Base-by-base conservation (phyloP, 2,888 invertebrate genomes). In the Eristalis intricaria region DNA sequence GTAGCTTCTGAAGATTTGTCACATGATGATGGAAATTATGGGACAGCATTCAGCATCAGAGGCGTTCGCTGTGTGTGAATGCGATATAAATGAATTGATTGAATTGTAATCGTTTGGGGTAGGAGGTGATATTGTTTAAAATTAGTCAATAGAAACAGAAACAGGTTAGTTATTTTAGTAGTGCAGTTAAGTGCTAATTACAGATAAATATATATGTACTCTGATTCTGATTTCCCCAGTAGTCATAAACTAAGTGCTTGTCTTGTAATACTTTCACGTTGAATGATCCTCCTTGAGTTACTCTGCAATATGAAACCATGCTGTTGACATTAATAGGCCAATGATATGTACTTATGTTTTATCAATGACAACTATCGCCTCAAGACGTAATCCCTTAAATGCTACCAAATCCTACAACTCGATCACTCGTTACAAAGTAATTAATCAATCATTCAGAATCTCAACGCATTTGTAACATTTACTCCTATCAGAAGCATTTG, bases 341-440 rank as follows among this genome's bases (percentile, higher is more conserved):
- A 0, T 50, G 50, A 50, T 8, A 8, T 29, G 60, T 10, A 32
- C 8, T 32, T 32, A 32, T 1, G 32, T 32, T 32, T 40, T 19
- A 66, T 60, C 66, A 60, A 56, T 61, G 40, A 61, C 19, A 63
- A 43, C 29, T 38, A 43, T 35, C 38, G 19, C 29, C 40, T 40
- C 43, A 11, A 23, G 32, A 11, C 63, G 26, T 78, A 65, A 78
- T 71, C 58, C 50, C 65, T 22, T 22, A 58, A 78, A 70, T 29
- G 15, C 64, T 76, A 22, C 38, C 38, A 35, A 78, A 58, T 40
- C 70, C 58, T 1, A 26, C 40, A 65, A 70, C 23, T 77, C 69
- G 77, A 63, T 77, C 77, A 77, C 43, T 43, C 22, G 29, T 69
- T 35, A 69, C 68, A 77, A 50, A 63, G 61, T 29, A 58, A 56